Conservation (phyloP, 2,113 vertebrate species). For the Platysternon megacephalum region DNA sequence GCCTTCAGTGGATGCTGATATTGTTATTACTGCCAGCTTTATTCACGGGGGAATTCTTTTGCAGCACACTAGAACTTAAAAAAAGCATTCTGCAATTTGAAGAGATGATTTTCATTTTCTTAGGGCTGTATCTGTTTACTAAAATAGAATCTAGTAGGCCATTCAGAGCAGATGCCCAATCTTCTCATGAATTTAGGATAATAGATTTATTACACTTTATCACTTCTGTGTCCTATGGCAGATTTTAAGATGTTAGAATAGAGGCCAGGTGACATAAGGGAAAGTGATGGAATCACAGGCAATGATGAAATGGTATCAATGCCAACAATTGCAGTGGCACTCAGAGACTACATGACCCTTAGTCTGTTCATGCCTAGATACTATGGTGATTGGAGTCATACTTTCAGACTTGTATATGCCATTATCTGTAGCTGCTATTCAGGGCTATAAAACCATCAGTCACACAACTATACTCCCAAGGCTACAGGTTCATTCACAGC, state of each 20-base stretch:
- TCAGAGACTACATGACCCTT: not conserved
- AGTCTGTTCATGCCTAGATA: not conserved
- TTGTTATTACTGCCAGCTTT: not conserved
- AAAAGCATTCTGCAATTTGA: constrained; percentile 6
- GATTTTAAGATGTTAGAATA: not conserved
- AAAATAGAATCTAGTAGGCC: constrained; percentile 7
- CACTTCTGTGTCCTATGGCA: not conserved
- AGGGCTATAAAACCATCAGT: constrained; percentile 13
- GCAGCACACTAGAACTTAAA: not conserved
- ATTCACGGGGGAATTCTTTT: not conserved
- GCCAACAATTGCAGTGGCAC: not conserved
- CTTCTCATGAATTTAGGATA: constrained; percentile 9
- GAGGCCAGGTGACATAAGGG: not conserved
- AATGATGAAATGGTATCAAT: not conserved
- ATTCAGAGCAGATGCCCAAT: not conserved
- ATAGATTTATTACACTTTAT: not conserved
- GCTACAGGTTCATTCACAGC: not conserved
- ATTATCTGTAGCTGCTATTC: not conserved
- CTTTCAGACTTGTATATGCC: not conserved
- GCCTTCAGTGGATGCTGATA: not conserved
- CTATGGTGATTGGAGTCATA: not conserved
- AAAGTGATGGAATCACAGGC: not conserved
- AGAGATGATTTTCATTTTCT: constrained; percentile 37
- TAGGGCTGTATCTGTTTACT: constrained; percentile 17
- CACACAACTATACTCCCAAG: not conserved